Evolutionary conservation across 2,888 invertebrate genomes (phyloP), one percentile per base, ranked within the genome.

Genomic region (Clostera curtula): DNA sequence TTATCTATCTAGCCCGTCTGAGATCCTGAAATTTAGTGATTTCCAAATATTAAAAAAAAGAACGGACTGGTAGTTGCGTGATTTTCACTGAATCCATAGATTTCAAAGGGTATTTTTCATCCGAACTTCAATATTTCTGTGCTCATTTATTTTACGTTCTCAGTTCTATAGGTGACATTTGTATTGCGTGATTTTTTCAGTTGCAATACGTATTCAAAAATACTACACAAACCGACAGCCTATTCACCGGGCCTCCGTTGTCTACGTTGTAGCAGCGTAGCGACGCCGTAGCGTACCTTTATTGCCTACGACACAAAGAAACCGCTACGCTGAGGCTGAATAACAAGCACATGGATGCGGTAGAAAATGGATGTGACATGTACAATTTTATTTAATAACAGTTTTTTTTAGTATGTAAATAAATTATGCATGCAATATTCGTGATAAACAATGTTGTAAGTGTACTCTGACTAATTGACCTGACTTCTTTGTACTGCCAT

Each of bases 301-400:
- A 70, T 65, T 69, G 67, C 66, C 62, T 56, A 56, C 61, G 58
- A 65, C 56, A 73, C 75, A 76, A 76, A 76, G 76, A 68, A 65
- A 56, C 49, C 49, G 50, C 61, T 59, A 54, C 62, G 45, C 38
- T 41, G n/a, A 47, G 34, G 36, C 43, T 55, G 61, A 60, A 64
- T 53, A 49, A 48, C 43, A 36, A 40, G 14, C 8, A 40, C 23
- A 25, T 25, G 35, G 7, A 29, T 34, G 27, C 24, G 37, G 48
- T 24, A 5, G 8, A 29, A 32, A 21, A 34, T 55, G 36, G 63
- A 70, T 52, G 29, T 17, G 69, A 34, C 35, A 45, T 31, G 18
- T 19, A 8, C 7, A n/a, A n/a, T 13, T 19, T 19, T 8, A 9
- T 5, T 7, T 19, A 12, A 4, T 1, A 4, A 11, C 3, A n/a